Evolutionary conservation across 2,888 invertebrate genomes (phyloP), one percentile per base, ranked within the genome.

Genomic region (Mallateleia sp.): DNA sequence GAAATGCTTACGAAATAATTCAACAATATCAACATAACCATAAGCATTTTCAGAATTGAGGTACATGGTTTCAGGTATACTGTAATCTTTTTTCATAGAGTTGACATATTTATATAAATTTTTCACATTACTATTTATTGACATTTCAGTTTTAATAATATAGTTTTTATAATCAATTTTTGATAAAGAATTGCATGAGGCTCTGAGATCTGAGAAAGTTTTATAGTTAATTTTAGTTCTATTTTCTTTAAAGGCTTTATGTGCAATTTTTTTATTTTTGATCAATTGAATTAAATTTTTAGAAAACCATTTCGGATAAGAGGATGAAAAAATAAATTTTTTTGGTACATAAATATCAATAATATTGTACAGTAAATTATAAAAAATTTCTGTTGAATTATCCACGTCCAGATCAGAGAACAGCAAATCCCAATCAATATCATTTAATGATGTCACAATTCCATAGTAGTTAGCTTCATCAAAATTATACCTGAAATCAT

Each of bases 231-330:
- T 3, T 9, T 24, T 20, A 18, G 38, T 15, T 38, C 64, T 15
- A n/a, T 38, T 64, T 38, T 25, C 22, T n/a, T 64, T 64, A 18
- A 38, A 64, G 14, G 11, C 25, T 24, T 38, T 11, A 38, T 64
- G 64, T 15, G 64, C 64, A 38, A 42, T 42, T 45, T 64, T 64
- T 20, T 64, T 64, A 3, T 22, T 24, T 15, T 45, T 45, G 22
- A 42, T 20, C n/a, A 64, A 20, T 24, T 42, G 38, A 5, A 24
- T 64, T 18, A 64, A 34, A 9, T 64, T 42, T 14, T 22, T 64
- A 15, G 64, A 64, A 20, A 64, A 64, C 64, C 64, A 64, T 24
- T 20, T 20, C n/a, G 64, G 64, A 64, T 42, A 64, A 38, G 64
- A 38, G 24, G 45, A 42, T 15, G 64, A 45, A 15, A 38, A 24